Base-by-base conservation (phyloP, 2,888 invertebrate species). In the Ormyrus rosae region DNA sequence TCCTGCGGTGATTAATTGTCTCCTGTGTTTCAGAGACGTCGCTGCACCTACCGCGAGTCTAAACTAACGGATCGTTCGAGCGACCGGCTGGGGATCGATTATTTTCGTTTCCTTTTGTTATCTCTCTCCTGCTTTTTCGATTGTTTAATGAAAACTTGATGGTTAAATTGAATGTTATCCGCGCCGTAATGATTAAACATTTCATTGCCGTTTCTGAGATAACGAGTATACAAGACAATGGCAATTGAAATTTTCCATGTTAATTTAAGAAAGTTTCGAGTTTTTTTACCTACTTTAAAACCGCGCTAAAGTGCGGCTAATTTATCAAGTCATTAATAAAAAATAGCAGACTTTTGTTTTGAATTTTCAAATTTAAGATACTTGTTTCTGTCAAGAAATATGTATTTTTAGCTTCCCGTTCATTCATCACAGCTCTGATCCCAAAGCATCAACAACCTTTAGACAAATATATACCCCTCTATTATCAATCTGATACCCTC, bases 1-100 rank as follows among this genome's bases (percentile, higher is more conserved):
- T 87, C 84, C 85, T 85, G 84, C 85, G 84, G 85, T 90, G 89
- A 89, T 90, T 90, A 90, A 90, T 90, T 87, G 87, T 85, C 86
- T 86, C 85, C 83, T 85, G 85, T 87, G 87, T 85, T 85, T 84
- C 82, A 48, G 51, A 55, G 53, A 53, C 61, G 56, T 63, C 34
- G 68, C 55, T 78, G 72, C 72, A 77, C 64, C 72, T 67, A 76
- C 71, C 19, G 45, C 61, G 10, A 58, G 51, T 50, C 76, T 68
- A 63, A 76, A 67, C 80, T 80, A 80, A 80, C 80, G 80, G 80
- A 19, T 75, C 71, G 64, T 48, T 56, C 48, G 8, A 55, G n/a
- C 8, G 10, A 53, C 53, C 51, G n/a, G 55, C 68, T 70, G 58
- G 10, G 60, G 11, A 79, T 69, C 79, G 74, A 73, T 77, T 77